Base-by-base conservation (phyloP, 2,113 vertebrate species). In the Taxidea taxus region DNA sequence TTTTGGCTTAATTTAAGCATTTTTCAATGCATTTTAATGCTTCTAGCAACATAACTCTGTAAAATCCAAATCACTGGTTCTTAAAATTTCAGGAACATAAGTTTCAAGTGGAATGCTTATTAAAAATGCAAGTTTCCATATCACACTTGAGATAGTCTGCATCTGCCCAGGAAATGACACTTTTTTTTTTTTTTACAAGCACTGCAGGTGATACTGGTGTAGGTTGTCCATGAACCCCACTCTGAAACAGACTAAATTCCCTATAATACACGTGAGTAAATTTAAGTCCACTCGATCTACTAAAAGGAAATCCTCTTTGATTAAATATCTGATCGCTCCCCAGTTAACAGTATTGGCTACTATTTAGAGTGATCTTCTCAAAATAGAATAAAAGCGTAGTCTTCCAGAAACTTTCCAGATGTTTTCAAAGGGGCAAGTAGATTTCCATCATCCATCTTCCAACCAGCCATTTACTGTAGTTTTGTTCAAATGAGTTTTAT, bases 71-170 rank as follows among this genome's bases (percentile, higher is more conserved):
- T 74, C 47, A 75, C 31, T 58, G 39, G 34, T 70, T 95, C 66
- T 92, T 62, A 87, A 94, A 91, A 77, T 95, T 96, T 94, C 31
- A 96, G 56, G 34, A 94, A 94, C 56, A 94, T 85, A 95, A 90
- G 92, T 39, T 87, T 92, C 27, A 96, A 92, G 49, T 90, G 39
- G 64, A 97, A 78, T 82, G 39, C 44, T 92, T 87, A 92, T 82
- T 97, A 92, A 91, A 96, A 95, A 92, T 94, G 44, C 49, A 94
- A 90, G 78, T 81, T 95, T 66, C 42, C 39, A 85, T 64, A 94
- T 70, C 86, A 60, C 62, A 54, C 77, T 88, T 87, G 47, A 92
- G 34, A 84, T 84, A 88, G 8, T 92, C 37, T 66, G 18, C 47
- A 87, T 92, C 58, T 97, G 62, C 54, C 86, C 60, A 82, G 64